phyloP scores from a whole-genome alignment of 2,113 vertebrate species.

The Lipophrys pholis region DNA sequence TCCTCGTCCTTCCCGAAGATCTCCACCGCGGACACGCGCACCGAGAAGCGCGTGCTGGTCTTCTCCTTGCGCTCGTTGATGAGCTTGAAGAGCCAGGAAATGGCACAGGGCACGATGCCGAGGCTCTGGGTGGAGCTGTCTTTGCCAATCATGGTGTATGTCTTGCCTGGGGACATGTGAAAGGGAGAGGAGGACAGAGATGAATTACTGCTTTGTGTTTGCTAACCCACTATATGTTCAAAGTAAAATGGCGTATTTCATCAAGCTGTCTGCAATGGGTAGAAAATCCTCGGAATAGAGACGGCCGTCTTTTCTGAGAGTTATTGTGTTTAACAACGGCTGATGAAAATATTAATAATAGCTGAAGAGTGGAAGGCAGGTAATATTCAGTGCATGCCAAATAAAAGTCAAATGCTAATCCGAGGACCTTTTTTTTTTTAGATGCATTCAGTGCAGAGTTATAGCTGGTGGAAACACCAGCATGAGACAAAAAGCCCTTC shows the following conservation, averaged over 20 bases:
- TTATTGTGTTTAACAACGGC: constrained; percentile 46
- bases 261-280: constrained; percentile 14
- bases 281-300: constrained; percentile 10
- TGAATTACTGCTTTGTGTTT: constrained; percentile 40
- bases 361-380: constrained; percentile 22
- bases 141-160: constrained; percentile 96
- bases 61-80: constrained; percentile 93
- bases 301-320: constrained; percentile 17
- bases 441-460: constrained; percentile 48
- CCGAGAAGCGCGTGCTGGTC: constrained; percentile 91
- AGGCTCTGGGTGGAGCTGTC: constrained; percentile 93
- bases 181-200: constrained; percentile 5
- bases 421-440: constrained; percentile 32
- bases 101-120: constrained; percentile 94
- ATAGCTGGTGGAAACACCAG: constrained; percentile 48
- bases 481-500: constrained; percentile 55
- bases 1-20: constrained; percentile 93
- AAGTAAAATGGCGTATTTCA: constrained; percentile 35
- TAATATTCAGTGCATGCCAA: constrained; percentile 47
- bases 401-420: constrained; percentile 49
- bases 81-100: constrained; percentile 98
- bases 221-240: constrained; percentile 26
- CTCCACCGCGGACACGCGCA: constrained; percentile 96
- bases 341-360: constrained; percentile 21
- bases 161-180: constrained; percentile 87